Conservation (phyloP, 2,797 vertebrate genomes). For the Lerista edwardsae region DNA sequence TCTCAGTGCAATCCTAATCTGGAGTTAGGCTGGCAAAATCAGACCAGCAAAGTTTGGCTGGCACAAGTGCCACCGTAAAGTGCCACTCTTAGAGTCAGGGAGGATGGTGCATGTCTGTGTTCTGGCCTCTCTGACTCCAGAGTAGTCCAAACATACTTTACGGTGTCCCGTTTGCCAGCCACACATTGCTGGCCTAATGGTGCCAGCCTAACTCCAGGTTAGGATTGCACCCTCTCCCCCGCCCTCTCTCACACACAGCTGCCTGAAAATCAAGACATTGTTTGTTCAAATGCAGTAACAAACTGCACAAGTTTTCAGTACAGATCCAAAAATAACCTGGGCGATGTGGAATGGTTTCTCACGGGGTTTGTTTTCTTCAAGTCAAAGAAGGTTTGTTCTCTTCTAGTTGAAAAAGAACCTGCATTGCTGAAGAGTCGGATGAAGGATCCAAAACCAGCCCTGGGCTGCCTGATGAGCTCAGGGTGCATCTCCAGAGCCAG, state of each 20-base stretch:
- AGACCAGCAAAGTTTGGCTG: no score
- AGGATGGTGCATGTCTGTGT: no score
- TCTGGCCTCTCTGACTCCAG: no score
- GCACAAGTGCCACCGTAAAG: no score
- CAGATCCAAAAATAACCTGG: conserved; percentile 31
- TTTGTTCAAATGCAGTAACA: conserved; percentile 20
- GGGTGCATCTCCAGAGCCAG: neutral
- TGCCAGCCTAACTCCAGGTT: no score
- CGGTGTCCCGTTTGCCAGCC: no score
- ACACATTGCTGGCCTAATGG: no score
- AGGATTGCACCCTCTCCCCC: neutral
- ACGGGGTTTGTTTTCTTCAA: neutral
- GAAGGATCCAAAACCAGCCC: neutral
- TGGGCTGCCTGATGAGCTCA: neutral
- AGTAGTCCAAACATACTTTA: no score
- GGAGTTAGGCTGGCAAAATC: no score
- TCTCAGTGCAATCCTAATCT: no score
- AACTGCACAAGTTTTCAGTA: conserved; percentile 23
- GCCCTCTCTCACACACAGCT: neutral
- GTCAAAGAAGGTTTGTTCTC: neutral
- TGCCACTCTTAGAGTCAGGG: no score
- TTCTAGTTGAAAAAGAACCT: neutral
- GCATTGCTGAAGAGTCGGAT: neutral
- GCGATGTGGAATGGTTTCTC: neutral
- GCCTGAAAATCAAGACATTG: conserved; percentile 17